Conservation (phyloP, 2,797 vertebrate genomes). For the Paedocypris micromegethes region DNA sequence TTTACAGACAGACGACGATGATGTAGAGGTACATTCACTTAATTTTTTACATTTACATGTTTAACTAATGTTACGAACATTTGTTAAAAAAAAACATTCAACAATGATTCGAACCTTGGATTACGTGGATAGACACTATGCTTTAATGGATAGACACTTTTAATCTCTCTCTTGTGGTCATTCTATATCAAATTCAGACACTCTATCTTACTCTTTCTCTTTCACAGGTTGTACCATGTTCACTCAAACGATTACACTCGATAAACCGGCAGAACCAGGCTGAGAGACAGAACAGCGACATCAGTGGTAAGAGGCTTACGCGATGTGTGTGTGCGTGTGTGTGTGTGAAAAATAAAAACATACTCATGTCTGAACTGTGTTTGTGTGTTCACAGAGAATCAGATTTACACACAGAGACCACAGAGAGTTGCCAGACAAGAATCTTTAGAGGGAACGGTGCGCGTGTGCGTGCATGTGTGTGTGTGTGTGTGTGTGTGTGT, state of each 20-base stretch:
- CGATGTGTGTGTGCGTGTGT: neutral
- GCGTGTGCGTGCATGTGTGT: constrained; percentile 36
- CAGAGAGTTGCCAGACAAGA: constrained; percentile 39
- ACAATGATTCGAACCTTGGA: too few relatives aligned
- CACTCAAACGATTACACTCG: constrained; percentile 79
- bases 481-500: neutral
- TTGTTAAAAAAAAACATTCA: too few relatives aligned
- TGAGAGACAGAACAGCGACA: constrained; percentile 70
- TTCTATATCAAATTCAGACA: neutral
- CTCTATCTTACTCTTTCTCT: neutral
- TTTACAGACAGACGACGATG: constrained; percentile 72
- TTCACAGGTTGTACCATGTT: constrained; percentile 58
- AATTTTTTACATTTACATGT: too few relatives aligned
- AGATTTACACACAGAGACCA: constrained; percentile 64
- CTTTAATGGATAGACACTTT: too few relatives aligned
- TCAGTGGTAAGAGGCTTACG: constrained; percentile 63
- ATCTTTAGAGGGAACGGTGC: constrained; percentile 53
- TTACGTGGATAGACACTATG: too few relatives aligned
- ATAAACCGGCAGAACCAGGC: constrained; percentile 75
- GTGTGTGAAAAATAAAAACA: neutral
- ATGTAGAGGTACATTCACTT: constrained; percentile 65
- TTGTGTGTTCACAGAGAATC: constrained; percentile 57
- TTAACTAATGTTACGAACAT: too few relatives aligned
- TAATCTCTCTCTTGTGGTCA: too few relatives aligned
- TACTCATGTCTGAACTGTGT: neutral